phyloP scores from a whole-genome alignment of 1,140 invertebrate species.

The Lanistes nyassanus region DNA sequence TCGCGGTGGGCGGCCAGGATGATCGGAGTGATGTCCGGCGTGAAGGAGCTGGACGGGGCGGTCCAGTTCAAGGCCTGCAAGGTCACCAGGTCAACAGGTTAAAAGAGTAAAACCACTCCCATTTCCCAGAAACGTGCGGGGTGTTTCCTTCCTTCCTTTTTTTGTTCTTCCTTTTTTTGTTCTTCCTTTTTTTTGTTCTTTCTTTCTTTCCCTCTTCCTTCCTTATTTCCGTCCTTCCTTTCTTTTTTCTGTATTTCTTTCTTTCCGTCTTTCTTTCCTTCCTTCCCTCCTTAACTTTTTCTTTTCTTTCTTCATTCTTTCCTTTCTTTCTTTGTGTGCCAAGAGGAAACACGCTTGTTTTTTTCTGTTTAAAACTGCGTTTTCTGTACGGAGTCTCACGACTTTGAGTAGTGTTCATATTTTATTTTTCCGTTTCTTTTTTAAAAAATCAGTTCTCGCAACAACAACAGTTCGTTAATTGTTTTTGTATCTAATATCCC shows the following conservation, averaged over 20 bases:
- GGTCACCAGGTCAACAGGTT: constrained; percentile 12
- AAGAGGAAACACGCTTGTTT: no score
- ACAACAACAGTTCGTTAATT: no score
- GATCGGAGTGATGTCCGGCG: constrained; percentile 94
- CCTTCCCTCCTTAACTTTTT: no score
- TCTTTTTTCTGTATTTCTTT: background rate
- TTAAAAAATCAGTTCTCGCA: no score
- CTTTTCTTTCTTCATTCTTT: no score
- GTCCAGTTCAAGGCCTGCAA: constrained; percentile 46
- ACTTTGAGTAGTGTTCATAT: no score
- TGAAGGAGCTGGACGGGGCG: constrained; percentile 75
- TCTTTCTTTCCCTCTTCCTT: background rate
- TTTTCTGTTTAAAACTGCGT: no score
- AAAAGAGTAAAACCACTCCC: background rate
- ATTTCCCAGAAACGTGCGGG: background rate
- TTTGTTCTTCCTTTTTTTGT: background rate
- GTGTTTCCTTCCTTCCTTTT: background rate
- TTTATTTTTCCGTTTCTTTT: no score
- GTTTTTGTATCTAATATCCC: no score
- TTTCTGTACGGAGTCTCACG: no score
- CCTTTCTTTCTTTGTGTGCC: no score
- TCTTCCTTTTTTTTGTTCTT: background rate
- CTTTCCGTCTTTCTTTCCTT: constrained; percentile 7
- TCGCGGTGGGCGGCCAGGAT: constrained; percentile 95
- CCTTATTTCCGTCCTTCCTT: background rate